Percentiles rank a stretch among this genome's conserved stretches.
Evolutionary conservation across 2,888 invertebrate genomes (phyloP).

Genomic region (Plebejus melissa): DNA sequence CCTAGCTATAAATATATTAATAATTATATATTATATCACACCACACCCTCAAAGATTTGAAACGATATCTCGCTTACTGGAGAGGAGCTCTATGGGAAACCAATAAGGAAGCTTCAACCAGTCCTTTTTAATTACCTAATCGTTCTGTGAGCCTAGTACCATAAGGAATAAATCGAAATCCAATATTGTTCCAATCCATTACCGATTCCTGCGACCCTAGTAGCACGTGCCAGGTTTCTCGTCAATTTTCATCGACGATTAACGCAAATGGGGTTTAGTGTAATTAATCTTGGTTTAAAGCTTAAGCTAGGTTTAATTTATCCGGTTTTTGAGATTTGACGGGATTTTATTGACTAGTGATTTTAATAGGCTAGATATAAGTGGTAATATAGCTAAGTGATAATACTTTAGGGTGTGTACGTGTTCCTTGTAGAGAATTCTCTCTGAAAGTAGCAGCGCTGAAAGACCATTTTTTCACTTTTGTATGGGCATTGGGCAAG

Average conservation of each 20-base stretch:
- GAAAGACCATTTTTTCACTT: too few relatives aligned
- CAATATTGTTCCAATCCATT: slow-evolving; percentile 28
- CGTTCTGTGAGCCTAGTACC: neutral
- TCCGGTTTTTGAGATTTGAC: neutral
- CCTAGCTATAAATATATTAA: too few relatives aligned
- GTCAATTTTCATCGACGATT: neutral
- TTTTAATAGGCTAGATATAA: too few relatives aligned
- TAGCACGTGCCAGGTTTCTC: slow-evolving; percentile 18
- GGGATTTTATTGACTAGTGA: neutral
- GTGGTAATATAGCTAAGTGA: too few relatives aligned
- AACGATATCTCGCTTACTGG: too few relatives aligned
- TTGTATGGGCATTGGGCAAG: too few relatives aligned
- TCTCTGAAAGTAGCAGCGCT: too few relatives aligned
- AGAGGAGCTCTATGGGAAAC: too few relatives aligned
- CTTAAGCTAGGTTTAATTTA: neutral
- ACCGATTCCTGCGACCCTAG: slow-evolving; percentile 10
- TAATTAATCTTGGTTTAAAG: neutral
- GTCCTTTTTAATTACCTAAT: neutral
- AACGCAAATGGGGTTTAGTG: neutral
- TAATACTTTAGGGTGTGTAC: too few relatives aligned
- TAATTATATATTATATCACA: too few relatives aligned
- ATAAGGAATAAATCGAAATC: neutral
- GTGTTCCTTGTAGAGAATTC: too few relatives aligned
- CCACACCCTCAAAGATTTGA: too few relatives aligned
- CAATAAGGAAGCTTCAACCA: neutral